Percentiles rank a stretch among this genome's conserved stretches.
These are phyloP conservation scores for Enteromius unitaeniatus DNA, from an alignment of 2,797 vertebrate species.

Conservation along the genomic window DNA sequence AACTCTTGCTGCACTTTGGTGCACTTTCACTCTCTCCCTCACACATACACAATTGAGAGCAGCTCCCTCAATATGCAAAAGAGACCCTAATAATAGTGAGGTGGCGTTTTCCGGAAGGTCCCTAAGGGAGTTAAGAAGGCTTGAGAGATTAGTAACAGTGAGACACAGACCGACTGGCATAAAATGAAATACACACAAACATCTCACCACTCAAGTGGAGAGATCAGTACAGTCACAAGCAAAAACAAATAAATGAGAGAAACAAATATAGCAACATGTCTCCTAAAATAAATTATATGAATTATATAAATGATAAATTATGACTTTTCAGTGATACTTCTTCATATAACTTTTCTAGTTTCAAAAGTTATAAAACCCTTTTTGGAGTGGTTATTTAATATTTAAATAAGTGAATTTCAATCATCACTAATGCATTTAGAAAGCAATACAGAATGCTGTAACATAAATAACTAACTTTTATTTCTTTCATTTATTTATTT, in stretches of 20 bases:
- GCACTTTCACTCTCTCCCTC: conserved; percentile 17
- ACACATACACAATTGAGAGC: conserved; percentile 49
- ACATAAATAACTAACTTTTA: background rate
- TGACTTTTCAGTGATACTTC: background rate
- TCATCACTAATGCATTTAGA: background rate
- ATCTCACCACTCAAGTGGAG: background rate
- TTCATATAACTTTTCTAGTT: background rate
- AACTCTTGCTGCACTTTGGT: conserved; percentile 2
- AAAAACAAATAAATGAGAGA: background rate
- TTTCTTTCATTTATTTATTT: too few species aligned
- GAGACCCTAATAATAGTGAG: conserved; percentile 75
- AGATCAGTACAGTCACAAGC: conserved; percentile 26
- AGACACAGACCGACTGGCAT: conserved; percentile 47
- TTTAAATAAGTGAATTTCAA: background rate
- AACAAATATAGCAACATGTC: background rate
- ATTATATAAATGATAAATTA: background rate
- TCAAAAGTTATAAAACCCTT: background rate
- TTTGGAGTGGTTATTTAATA: background rate
- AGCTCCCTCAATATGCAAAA: conserved; percentile 75
- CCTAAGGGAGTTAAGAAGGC: conserved; percentile 64
- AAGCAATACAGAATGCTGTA: background rate
- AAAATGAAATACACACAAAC: conserved; percentile 26
- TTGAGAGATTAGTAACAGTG: conserved; percentile 57
- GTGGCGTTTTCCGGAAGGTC: conserved; percentile 75
- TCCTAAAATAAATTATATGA: background rate